Evolutionary conservation across 1,140 invertebrate genomes (phyloP), one percentile per base, ranked within the genome.

Genomic region (Phymastichus coffea): DNA sequence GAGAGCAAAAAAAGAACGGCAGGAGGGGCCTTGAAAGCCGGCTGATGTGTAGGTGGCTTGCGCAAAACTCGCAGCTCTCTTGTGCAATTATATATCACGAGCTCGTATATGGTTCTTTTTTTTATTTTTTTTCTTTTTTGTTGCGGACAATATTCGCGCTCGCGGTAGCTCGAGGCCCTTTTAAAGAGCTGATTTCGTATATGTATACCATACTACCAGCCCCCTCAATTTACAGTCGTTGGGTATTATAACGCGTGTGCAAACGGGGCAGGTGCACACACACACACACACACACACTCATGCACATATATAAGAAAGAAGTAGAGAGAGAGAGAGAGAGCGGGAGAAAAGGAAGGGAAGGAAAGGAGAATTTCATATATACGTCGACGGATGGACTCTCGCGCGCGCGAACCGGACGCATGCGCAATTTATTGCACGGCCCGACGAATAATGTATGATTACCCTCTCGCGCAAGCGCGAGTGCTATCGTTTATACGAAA

Each of bases 351-450:
- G 28, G 6, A 6, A 6, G 28, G 28, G 28, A 6, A 33, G 28
- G 28, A 33, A 46, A 14, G 43, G 25, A 46, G 43, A 46, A 46
- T 46, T 46, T 46, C 22, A 46, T 46, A 25, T 41, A 33, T 47
- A 23, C 15, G 9, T 48, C 20, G 14, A 48, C 30, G 8, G 23
- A 17, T 14, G 23, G 33, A 33, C 12, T 33, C 12, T 33, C 12
- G 12, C 28, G 6, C 41, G 43, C 33, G 12, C 12, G 9, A 20
- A 57, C 54, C 54, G 54, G 54, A 57, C 44, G 54, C 44, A 28
- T 57, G n/a, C 23, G 44, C 44, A 57, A 57, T 57, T 57, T 57
- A 47, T 57, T 47, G 33, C 43, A 17, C 43, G 30, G 15, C n/a
- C n/a, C n/a, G n/a, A 15, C 26, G 33, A 38, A 57, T 57, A 57